These are phyloP conservation scores for Cepphus grylle DNA, from an alignment of 2,113 vertebrate genomes.

Conservation along the genomic window DNA sequence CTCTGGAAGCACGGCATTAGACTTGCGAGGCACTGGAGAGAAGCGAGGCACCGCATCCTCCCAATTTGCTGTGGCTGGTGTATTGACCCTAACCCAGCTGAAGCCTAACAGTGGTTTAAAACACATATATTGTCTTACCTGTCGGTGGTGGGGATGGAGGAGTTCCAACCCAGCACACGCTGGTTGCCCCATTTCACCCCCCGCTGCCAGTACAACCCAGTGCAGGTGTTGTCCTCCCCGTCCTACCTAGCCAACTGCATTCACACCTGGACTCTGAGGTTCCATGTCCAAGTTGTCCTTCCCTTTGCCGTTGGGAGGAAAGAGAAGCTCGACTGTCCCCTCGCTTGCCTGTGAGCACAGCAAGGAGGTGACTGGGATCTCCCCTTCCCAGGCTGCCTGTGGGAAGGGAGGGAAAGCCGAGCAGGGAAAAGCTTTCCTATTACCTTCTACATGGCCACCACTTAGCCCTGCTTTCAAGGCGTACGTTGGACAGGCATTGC, in stretches of 20 bases:
- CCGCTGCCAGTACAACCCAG: not conserved
- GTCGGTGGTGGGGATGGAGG: not conserved
- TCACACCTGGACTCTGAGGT: not conserved
- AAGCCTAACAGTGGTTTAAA: not conserved
- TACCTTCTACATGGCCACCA: not conserved
- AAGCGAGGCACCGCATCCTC: not conserved
- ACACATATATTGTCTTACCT: fast-evolving
- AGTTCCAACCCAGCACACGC: not conserved
- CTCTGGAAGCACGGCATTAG: not conserved
- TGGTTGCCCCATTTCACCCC: not conserved
- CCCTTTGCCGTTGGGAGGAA: no score
- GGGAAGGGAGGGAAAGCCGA: not conserved
- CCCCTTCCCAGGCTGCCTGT: not conserved
- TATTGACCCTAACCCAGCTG: not conserved
- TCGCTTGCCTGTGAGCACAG: not conserved
- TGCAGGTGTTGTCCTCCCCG: not conserved
- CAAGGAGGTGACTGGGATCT: not conserved
- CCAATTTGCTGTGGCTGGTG: not conserved
- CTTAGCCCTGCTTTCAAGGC: not conserved
- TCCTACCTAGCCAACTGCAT: not conserved
- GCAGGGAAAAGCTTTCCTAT: not conserved
- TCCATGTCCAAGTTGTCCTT: not conserved
- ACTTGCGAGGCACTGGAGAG: not conserved
- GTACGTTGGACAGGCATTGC: fast-evolving
- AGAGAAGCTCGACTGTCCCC: not conserved